Conservation (phyloP, 2,888 invertebrate genomes). For the Eudasyphora cyanicolor region DNA sequence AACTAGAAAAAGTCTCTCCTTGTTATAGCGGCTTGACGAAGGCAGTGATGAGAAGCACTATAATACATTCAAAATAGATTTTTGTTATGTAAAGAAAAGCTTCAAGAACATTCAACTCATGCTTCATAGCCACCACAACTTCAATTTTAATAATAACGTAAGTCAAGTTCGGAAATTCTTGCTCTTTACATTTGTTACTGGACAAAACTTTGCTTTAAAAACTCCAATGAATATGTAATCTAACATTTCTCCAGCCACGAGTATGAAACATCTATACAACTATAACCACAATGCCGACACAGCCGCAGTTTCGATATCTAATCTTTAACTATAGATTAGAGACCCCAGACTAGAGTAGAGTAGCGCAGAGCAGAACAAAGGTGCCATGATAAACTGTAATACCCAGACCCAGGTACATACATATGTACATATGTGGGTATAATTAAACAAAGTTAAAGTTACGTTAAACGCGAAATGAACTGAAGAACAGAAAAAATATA, state of each 20-base stretch:
- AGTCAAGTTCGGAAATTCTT: no score
- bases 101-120: no score
- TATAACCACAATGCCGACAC: neutral
- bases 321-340: constrained; percentile 77
- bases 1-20: no score
- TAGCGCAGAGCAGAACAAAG: constrained; percentile 1
- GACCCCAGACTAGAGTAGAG: constrained; percentile 33
- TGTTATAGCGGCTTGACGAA: no score
- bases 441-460: constrained; percentile 51
- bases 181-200: no score
- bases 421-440: constrained; percentile 50
- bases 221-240: neutral
- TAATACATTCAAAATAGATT: no score
- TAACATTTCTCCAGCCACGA: no score
- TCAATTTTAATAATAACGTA: no score
- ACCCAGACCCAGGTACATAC: constrained; percentile 13
- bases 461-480: constrained; percentile 41
- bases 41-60: no score
- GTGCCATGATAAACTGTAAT: constrained; percentile 10
- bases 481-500: constrained; percentile 33
- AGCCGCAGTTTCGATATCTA: constrained; percentile 72
- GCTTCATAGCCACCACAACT: no score
- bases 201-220: neutral
- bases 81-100: no score
- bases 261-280: constrained; percentile 15